Percentiles rank a stretch among this genome's conserved stretches.
Conservation (phyloP, 2,113 vertebrate species). For the Etheostoma cragini region DNA sequence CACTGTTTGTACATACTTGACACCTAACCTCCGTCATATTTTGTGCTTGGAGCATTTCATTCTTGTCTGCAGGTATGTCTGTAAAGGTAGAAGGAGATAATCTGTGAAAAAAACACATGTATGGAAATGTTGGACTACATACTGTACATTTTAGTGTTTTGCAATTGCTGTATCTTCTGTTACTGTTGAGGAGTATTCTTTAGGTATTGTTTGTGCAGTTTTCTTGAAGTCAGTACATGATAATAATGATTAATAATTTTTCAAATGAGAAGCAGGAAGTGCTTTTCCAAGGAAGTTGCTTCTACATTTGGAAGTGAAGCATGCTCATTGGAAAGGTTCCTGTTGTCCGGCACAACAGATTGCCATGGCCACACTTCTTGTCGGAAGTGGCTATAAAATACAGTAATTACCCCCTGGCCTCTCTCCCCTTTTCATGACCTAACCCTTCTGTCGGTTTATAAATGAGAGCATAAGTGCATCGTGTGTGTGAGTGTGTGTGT, state of each 20-base stretch:
- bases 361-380: slow-evolving; percentile 25
- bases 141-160: background rate
- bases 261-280: background rate
- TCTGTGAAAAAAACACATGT: background rate
- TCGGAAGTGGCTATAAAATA: slow-evolving; percentile 42
- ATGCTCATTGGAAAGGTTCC: background rate
- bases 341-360: slow-evolving; percentile 21
- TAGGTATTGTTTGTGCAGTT: background rate
- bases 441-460: background rate
- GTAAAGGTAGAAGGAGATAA: background rate
- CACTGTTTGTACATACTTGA: slow-evolving; percentile 60
- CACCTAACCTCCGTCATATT: slow-evolving; percentile 56
- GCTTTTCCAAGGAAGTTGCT: background rate
- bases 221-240: background rate
- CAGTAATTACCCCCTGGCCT: slow-evolving; percentile 23
- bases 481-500: no score
- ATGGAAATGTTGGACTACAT: background rate
- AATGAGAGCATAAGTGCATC: slow-evolving; percentile 37
- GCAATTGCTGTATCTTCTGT: background rate
- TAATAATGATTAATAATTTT: background rate
- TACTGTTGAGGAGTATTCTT: background rate
- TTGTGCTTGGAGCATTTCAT: slow-evolving; percentile 14
- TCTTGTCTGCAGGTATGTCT: background rate
- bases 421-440: slow-evolving; percentile 4
- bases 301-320: slow-evolving; percentile 9